phyloP scores from a whole-genome alignment of 2,113 vertebrate genomes.

The Globicephala melas region DNA sequence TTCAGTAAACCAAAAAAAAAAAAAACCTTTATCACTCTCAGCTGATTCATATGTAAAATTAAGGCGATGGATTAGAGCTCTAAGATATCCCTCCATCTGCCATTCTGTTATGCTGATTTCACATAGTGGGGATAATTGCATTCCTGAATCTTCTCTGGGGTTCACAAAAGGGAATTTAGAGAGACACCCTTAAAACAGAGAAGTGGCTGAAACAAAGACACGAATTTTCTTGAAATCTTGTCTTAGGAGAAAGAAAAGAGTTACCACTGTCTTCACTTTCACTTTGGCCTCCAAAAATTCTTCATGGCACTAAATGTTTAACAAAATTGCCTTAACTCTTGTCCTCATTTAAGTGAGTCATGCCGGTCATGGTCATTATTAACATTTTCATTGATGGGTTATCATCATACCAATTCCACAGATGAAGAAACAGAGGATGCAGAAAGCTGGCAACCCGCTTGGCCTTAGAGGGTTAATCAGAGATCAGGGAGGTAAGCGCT shows the following conservation, averaged over 20 bases:
- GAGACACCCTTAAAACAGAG: background rate
- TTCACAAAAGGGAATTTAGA: background rate
- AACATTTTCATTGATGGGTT: background rate
- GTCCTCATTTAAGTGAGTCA: background rate
- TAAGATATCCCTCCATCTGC: background rate
- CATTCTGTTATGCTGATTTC: background rate
- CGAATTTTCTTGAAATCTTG: background rate
- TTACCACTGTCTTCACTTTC: background rate
- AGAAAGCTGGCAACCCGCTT: background rate
- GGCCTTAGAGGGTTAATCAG: constrained; percentile 22
- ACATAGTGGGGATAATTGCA: background rate
- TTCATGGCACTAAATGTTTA: background rate
- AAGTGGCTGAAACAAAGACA: background rate
- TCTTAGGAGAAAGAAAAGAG: background rate
- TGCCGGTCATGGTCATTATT: background rate
- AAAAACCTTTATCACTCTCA: background rate
- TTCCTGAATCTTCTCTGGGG: background rate
- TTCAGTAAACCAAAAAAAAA: background rate
- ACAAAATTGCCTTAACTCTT: background rate
- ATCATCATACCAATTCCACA: background rate
- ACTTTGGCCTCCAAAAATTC: background rate
- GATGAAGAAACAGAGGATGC: background rate
- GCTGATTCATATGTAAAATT: background rate
- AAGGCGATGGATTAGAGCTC: background rate
- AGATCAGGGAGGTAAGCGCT: background rate